Evolutionary conservation across 2,888 invertebrate genomes (phyloP).

Genomic region (Cephonodes hylas): DNA sequence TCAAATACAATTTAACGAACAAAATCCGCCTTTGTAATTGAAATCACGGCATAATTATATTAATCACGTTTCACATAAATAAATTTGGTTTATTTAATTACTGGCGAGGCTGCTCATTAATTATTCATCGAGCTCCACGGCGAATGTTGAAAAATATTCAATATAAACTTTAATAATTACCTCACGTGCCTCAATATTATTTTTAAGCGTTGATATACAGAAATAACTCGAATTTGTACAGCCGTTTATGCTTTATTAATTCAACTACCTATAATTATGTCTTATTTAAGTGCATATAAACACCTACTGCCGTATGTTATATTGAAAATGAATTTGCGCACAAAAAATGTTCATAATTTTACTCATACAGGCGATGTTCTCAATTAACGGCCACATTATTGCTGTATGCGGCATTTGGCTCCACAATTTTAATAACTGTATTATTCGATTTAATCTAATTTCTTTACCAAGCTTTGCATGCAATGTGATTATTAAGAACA

Average conservation of each 20-base stretch:
- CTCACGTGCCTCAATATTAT: not conserved
- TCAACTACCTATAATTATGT: not conserved
- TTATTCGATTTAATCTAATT: too few relatives aligned
- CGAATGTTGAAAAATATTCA: not conserved
- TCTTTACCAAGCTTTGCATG: too few relatives aligned
- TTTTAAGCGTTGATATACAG: not conserved
- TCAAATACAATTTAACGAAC: not conserved
- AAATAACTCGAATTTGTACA: not conserved
- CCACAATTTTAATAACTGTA: too few relatives aligned
- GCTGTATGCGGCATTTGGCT: too few relatives aligned
- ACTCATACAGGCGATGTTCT: too few relatives aligned
- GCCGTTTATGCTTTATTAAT: not conserved
- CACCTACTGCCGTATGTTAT: too few relatives aligned
- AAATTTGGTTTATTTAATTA: conserved; percentile 9
- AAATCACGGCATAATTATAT: not conserved
- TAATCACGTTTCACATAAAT: conserved; percentile 8
- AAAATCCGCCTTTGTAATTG: not conserved
- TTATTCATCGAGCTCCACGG: not conserved
- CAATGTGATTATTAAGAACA: not conserved
- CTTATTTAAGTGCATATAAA: too few relatives aligned
- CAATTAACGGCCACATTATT: too few relatives aligned
- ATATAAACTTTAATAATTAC: not conserved
- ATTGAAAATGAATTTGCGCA: too few relatives aligned
- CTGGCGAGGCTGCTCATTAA: not conserved
- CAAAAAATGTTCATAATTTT: too few relatives aligned